Base-by-base conservation (phyloP, 2,888 invertebrate genomes). In the Phyllotreta striolata region DNA sequence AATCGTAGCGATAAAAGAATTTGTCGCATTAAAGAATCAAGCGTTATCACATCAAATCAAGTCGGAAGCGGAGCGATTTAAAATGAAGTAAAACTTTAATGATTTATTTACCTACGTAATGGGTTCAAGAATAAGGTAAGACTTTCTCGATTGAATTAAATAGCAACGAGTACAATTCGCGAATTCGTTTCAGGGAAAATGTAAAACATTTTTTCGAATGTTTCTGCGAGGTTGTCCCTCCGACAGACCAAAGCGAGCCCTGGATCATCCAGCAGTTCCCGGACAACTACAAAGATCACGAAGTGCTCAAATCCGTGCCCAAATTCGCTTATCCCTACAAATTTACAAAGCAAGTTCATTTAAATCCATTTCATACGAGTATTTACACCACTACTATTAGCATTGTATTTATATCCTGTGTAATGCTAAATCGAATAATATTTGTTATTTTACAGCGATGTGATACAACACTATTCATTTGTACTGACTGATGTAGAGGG, bases 381-480 rank as follows among this genome's bases (percentile, higher is more conserved):
- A 38, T 4, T 37, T 54, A 43, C 12, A 12, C 44, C 9, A 47
- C 34, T 41, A 62, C 43, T 56, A n/a, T n/a, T n/a, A n/a, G n/a
- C n/a, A n/a, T n/a, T n/a, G n/a, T 39, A 38, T 12, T 46, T 47
- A 41, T 10, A 49, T 37, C 55, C 55, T 14, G 39, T 12, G 10
- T 57, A 34, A 34, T 56, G 39, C 12, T 44, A 39, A 39, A 39
- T 39, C 39, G 10, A 10, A n/a, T 41, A n/a, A n/a, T 70, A 70
- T 43, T 40, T 6, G 41, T 24, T 47, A n/a, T 64, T 75, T 86
- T 88, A 71, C 84, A 95, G 95, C 80, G 85, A 86, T 73, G 89
- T 90, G 66, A 93, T 97, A 62, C 95, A 97, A 81, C 92, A 95
- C 76, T 99, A 96, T 82, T 97, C 97, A 34, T 99, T 98, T 84